Conservation (phyloP, 2,113 vertebrate genomes). For the Garra rufa region DNA sequence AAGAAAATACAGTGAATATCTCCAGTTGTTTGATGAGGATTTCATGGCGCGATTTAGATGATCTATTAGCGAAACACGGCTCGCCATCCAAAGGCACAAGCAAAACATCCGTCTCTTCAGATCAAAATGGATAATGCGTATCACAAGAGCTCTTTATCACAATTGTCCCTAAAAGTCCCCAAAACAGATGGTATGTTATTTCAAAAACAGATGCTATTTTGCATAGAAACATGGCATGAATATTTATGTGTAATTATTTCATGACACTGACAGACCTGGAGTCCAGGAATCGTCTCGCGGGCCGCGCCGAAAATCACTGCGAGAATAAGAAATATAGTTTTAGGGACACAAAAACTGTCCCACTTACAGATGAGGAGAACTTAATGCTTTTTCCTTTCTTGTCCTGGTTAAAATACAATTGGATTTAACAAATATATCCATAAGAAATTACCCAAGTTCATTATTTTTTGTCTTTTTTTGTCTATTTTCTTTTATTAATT, state of each 20-base stretch:
- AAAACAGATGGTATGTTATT: conserved; percentile 76
- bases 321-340: neutral
- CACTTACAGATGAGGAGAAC: neutral
- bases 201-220: conserved; percentile 79
- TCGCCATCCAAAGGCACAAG: conserved; percentile 30
- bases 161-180: conserved; percentile 62
- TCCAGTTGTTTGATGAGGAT: conserved; percentile 46
- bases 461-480: neutral
- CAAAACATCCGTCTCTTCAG: conserved; percentile 42
- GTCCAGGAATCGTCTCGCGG: conserved; percentile 51
- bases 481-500: no score
- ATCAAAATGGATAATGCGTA: conserved; percentile 59
- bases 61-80: conserved; percentile 50
- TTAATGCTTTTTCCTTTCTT: neutral
- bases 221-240: conserved; percentile 74
- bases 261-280: conserved; percentile 67
- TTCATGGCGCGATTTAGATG: conserved; percentile 36
- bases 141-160: conserved; percentile 58
- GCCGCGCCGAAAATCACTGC: neutral
- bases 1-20: conserved; percentile 25
- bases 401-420: neutral
- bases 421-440: neutral
- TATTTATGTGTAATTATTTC: conserved; percentile 75
- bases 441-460: neutral
- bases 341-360: neutral